These are phyloP conservation scores for Chlorops oryzae DNA, from an alignment of 1,140 invertebrate species.

Conservation along the genomic window DNA sequence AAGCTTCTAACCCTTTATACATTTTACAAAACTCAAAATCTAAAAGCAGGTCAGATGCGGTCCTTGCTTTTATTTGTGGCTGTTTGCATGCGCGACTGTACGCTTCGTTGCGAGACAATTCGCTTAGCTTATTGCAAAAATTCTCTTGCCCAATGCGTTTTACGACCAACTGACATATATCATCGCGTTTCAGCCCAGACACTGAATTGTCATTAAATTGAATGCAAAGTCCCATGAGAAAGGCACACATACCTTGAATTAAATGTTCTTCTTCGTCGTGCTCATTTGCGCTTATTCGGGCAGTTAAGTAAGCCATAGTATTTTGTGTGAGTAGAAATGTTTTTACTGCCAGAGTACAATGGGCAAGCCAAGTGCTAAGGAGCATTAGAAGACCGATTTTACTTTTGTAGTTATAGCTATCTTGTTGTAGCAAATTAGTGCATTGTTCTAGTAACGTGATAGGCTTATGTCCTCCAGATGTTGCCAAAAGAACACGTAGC, in stretches of 20 bases:
- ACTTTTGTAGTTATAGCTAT: slow-evolving; percentile 73
- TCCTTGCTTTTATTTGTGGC: slow-evolving; percentile 75
- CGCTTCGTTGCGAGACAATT: slow-evolving; percentile 81
- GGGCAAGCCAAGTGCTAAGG: slow-evolving; percentile 79
- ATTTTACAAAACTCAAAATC: slow-evolving; percentile 94
- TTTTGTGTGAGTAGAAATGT: slow-evolving; percentile 78
- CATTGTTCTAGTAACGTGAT: slow-evolving; percentile 86
- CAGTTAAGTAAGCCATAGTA: slow-evolving; percentile 78
- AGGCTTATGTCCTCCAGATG: slow-evolving; percentile 73
- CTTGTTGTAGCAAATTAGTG: slow-evolving; percentile 74
- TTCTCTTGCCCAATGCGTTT: slow-evolving; percentile 89
- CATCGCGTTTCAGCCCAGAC: slow-evolving; percentile 70
- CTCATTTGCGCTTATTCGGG: slow-evolving; percentile 69
- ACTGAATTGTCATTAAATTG: slow-evolving; percentile 88
- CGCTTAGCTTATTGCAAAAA: slow-evolving; percentile 78
- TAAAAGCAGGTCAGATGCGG: slow-evolving; percentile 74
- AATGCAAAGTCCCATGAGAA: slow-evolving; percentile 88
- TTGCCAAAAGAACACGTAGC: slow-evolving; percentile 85
- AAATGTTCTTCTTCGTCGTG: slow-evolving; percentile 84
- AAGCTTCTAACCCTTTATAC: slow-evolving; percentile 67
- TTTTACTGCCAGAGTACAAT: slow-evolving; percentile 78
- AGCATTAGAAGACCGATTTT: slow-evolving; percentile 90
- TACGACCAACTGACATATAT: slow-evolving; percentile 75
- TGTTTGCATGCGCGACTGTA: slow-evolving; percentile 90
- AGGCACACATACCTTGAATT: slow-evolving; percentile 86